These are phyloP conservation scores for Benitochromis conjunctus DNA, from an alignment of 2,113 vertebrate species.

Conservation along the genomic window DNA sequence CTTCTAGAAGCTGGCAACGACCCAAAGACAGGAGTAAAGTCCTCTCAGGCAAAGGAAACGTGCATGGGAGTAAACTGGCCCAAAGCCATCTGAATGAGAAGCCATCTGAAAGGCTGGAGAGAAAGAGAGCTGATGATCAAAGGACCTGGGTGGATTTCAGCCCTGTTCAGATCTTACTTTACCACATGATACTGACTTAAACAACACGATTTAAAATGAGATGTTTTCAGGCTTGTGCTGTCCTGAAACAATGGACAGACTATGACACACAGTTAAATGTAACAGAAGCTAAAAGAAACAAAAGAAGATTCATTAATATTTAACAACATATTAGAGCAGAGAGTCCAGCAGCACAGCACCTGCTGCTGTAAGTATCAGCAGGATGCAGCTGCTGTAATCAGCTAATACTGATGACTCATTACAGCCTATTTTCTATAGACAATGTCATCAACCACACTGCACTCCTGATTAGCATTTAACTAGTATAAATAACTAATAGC, in stretches of 20 bases:
- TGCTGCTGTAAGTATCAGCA: neutral
- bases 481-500: neutral
- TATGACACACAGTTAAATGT: neutral
- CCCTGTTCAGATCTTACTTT: neutral
- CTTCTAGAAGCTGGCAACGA: neutral
- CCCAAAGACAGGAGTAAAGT: neutral
- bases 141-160: neutral
- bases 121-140: neutral
- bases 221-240: neutral
- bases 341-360: neutral
- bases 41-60: neutral
- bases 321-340: neutral
- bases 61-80: neutral
- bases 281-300: neutral
- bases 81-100: neutral
- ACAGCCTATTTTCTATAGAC: neutral
- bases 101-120: neutral
- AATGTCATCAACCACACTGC: neutral
- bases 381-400: neutral
- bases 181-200: neutral
- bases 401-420: neutral
- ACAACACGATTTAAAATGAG: neutral
- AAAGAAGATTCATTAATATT: neutral
- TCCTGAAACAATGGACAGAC: neutral
- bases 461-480: neutral